Base-by-base conservation (phyloP, 2,113 vertebrate species). In the Macquaria australasica region DNA sequence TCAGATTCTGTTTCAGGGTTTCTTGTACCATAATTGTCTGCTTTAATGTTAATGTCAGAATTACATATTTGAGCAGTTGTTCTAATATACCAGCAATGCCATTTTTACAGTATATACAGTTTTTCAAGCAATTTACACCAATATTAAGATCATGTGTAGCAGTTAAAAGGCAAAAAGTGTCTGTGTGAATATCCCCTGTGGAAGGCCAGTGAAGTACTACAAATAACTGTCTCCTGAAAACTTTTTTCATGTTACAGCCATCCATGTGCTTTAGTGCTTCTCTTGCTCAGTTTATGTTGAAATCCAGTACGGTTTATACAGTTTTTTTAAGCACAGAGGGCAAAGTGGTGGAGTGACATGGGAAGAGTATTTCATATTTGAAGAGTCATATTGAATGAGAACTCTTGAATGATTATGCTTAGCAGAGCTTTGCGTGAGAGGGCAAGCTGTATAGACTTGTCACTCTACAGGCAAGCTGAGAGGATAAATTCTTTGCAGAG, bases 281-380 rank as follows among this genome's bases (percentile, higher is more conserved):
- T 67, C 50, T 20, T 21, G 56, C 66, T 63, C 37, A 45, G 34
- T 85, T 55, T 48, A 48, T 11, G 45, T 14, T 73, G 28, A 55
- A 60, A 64, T 37, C 62, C 41, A 39, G 21, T 66, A 41, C n/a
- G 25, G 20, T 72, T 21, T 82, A 34, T 34, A 34, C 34, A 4
- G 12, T 37, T 48, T 51, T 51, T 20, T 15, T 60, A 62, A 71
- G 64, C 18, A 71, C 48, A 37, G 23, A 56, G 16, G 63, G 59
- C 28, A 21, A 34, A 77, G 45, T 53, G 82, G 55, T 53, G 58
- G 31, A 89, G 63, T 87, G 85, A 90, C 79, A 80, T 51, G 60
- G 21, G 86, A 79, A 69, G 69, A 73, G 15, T 55, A 34, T 82
- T 84, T 89, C 28, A 87, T 78, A 77, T 83, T 86, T 84, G 70